Conservation (phyloP, 1,140 invertebrate species). For the Orussus abietinus region DNA sequence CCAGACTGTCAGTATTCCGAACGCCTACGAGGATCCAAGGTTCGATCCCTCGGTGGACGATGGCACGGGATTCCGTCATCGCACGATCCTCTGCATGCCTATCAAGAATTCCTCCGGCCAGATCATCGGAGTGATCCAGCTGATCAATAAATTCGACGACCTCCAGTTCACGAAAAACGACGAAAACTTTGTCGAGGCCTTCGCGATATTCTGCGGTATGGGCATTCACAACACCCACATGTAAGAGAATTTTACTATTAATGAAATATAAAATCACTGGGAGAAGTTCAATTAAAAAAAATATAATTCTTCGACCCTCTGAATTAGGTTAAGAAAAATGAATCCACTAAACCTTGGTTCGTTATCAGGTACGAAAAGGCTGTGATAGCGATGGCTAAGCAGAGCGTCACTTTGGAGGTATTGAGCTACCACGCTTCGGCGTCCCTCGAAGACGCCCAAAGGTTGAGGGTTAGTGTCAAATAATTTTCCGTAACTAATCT, state of each 20-base stretch:
- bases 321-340: too few species aligned
- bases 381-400: conserved; percentile 89
- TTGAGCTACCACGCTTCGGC: conserved; percentile 94
- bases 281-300: not conserved
- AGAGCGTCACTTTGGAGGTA: conserved; percentile 91
- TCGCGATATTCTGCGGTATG: conserved; percentile 97
- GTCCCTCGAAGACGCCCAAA: conserved; percentile 80
- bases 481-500: too few species aligned
- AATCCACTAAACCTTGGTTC: conserved; percentile 7
- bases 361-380: conserved; percentile 79
- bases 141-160: conserved; percentile 90
- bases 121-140: conserved; percentile 90
- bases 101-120: conserved; percentile 85
- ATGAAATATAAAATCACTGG: too few species aligned
- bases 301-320: not conserved
- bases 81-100: conserved; percentile 86
- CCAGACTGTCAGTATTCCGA: conserved; percentile 81
- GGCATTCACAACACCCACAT: conserved; percentile 96
- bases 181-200: conserved; percentile 92
- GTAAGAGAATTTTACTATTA: too few species aligned
- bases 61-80: conserved; percentile 73
- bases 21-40: conserved; percentile 86
- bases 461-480: conserved; percentile 70
- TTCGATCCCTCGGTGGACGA: conserved; percentile 88
- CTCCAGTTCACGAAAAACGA: conserved; percentile 86